Conservation (phyloP, 2,797 vertebrate species). For the Bryconaethiops microstoma region DNA sequence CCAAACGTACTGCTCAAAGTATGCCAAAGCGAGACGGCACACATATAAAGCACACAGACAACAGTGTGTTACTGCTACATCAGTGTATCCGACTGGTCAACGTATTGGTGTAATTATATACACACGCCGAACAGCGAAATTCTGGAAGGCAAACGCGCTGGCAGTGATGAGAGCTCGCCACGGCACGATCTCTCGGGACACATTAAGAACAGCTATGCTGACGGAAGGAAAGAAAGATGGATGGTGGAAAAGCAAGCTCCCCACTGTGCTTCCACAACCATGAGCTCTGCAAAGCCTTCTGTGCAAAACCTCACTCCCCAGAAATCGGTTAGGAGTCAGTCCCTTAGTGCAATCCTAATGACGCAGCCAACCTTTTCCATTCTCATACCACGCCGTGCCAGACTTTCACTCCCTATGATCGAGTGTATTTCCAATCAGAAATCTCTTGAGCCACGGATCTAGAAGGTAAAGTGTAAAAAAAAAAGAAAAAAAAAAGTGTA, state of each 20-base stretch:
- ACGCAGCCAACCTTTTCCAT: no score
- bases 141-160: constrained; percentile 13
- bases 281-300: background rate
- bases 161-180: background rate
- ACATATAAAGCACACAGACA: background rate
- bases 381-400: no score
- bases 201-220: background rate
- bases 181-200: background rate
- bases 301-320: background rate
- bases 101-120: constrained; percentile 7
- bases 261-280: background rate
- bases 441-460: no score
- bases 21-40: background rate
- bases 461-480: no score
- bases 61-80: background rate
- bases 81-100: background rate
- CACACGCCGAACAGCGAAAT: background rate
- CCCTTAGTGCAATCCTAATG: no score
- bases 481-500: no score
- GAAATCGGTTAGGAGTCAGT: background rate
- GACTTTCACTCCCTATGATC: no score
- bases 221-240: constrained; percentile 3
- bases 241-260: constrained; percentile 7
- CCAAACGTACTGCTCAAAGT: constrained; percentile 34
- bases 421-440: no score